These are phyloP conservation scores for Fratercula arctica DNA, from an alignment of 2,797 vertebrate species.

Conservation along the genomic window DNA sequence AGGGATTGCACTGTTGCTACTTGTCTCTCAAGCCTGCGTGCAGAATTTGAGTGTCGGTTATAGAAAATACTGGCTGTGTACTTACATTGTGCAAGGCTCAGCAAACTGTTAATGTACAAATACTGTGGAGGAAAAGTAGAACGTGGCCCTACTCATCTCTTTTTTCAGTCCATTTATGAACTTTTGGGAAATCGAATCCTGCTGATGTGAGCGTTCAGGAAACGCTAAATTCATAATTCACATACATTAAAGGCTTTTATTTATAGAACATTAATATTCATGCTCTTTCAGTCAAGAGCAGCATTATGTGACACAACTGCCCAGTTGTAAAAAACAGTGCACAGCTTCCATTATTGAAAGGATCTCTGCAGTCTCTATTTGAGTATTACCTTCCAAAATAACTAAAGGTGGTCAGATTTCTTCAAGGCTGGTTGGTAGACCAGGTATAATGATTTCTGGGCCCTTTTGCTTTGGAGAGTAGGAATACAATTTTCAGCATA, in stretches of 20 bases:
- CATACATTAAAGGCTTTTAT: slow-evolving; percentile 23
- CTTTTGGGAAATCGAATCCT: slow-evolving; percentile 22
- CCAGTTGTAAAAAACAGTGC: not conserved
- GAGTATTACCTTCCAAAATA: not conserved
- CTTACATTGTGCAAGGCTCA: not conserved
- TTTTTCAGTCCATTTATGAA: slow-evolving; percentile 12
- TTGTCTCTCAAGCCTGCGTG: not conserved
- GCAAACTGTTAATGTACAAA: not conserved
- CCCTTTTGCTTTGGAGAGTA: not conserved
- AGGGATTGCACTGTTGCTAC: not conserved
- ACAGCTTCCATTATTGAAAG: not conserved
- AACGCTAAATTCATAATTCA: slow-evolving; percentile 23
- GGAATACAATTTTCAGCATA: not conserved
- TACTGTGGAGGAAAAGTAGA: not conserved
- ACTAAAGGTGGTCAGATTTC: not conserved
- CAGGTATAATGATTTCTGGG: not conserved
- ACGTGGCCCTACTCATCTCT: not conserved
- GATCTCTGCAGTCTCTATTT: not conserved
- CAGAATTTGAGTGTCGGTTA: not conserved
- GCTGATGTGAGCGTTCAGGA: slow-evolving; percentile 19
- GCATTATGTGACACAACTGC: not conserved
- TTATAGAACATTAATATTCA: slow-evolving; percentile 6
- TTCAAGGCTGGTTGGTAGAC: not conserved
- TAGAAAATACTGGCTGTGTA: not conserved
- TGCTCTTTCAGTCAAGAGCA: not conserved